phyloP scores from a whole-genome alignment of 1,140 invertebrate species.

The Neodiprion fabricii region DNA sequence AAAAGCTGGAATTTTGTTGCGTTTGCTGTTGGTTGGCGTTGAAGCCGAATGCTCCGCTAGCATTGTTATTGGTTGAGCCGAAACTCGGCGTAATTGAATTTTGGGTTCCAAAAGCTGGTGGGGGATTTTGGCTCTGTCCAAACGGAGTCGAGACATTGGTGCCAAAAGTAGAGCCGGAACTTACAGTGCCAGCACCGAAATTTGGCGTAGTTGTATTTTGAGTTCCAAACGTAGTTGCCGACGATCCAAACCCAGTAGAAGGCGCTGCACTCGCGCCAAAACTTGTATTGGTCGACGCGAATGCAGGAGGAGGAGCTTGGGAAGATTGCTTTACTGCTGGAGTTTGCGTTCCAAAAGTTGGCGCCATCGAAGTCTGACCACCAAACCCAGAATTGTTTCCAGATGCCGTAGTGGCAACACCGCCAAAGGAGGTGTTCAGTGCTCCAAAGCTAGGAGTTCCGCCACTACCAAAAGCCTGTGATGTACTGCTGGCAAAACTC shows the following conservation, averaged over 20 bases:
- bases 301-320: conserved; percentile 5
- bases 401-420: background rate
- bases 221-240: background rate
- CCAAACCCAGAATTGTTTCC: conserved; percentile 13
- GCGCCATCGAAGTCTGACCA: background rate
- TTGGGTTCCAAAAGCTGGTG: conserved; percentile 31
- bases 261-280: conserved; percentile 25
- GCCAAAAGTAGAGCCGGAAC: conserved; percentile 24
- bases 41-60: background rate
- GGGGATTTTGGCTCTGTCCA: conserved; percentile 17
- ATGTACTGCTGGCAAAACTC: conserved; percentile 23
- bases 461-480: conserved; percentile 16
- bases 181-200: conserved; percentile 27
- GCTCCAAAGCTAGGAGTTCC: conserved; percentile 24
- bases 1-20: conserved; percentile 20
- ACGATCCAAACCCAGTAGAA: conserved; percentile 23
- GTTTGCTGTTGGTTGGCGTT: conserved; percentile 13
- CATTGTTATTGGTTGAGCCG: conserved; percentile 29
- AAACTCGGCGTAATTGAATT: conserved; percentile 36
- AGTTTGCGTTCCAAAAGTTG: conserved; percentile 26
- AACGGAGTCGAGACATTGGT: conserved; percentile 29
- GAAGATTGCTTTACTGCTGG: conserved; percentile 14
- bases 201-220: conserved; percentile 25
- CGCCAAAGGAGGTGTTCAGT: conserved; percentile 23
- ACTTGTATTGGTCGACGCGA: conserved; percentile 4